Evolutionary conservation across 53 echinoderm and acorn worm species (phyloP).

Genomic region (Zoroaster sp.): DNA sequence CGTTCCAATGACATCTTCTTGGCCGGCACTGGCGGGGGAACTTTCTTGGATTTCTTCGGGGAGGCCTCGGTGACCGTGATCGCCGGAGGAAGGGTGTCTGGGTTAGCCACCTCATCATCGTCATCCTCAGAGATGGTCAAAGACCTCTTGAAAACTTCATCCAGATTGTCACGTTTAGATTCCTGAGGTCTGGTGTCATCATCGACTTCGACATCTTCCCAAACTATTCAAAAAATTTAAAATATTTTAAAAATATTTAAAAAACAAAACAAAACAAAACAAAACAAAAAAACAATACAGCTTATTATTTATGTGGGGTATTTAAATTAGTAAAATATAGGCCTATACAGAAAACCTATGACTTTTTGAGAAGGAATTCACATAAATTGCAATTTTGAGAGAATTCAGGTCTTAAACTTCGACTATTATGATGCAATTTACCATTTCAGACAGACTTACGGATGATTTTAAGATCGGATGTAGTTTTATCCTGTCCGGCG

Average conservation of each 20-base stretch:
- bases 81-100: neutral
- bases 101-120: constrained; percentile 7
- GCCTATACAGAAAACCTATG: no score
- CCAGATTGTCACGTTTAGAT: constrained; percentile 7
- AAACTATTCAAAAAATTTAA: neutral
- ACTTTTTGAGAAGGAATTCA: no score
- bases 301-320: no score
- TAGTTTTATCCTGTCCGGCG: constrained; percentile 66
- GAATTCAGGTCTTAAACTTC: no score
- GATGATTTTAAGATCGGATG: constrained; percentile 74
- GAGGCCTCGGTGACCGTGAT: constrained; percentile 26
- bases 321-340: no score
- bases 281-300: no score
- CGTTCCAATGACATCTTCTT: constrained; percentile 45
- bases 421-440: no score
- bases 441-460: constrained; percentile 63
- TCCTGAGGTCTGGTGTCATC: neutral
- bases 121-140: constrained; percentile 45
- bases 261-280: no score
- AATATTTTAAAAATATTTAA: no score
- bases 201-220: constrained; percentile 26
- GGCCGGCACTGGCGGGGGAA: constrained; percentile 33
- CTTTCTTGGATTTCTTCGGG: constrained; percentile 10
- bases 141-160: constrained; percentile 24
- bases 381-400: no score